A percentile compares a stretch with the other conserved stretches of the same genome.
Evolutionary conservation across 2,113 vertebrate species (phyloP).

Genomic region (Python bivittatus): DNA sequence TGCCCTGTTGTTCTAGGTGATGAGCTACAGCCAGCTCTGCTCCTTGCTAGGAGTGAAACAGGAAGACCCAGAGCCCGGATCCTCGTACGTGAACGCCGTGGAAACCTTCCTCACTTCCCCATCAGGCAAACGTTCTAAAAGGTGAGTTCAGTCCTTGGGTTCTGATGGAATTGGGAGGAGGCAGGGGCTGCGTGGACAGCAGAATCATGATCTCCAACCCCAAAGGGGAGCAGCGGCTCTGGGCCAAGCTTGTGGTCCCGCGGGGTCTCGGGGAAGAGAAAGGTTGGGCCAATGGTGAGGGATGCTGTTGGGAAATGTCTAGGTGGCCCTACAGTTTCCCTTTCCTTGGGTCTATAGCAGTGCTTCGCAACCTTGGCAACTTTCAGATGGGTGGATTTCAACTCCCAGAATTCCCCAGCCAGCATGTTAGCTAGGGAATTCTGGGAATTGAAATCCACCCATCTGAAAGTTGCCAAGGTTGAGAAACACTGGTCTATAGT

Average conservation of each 20-base stretch:
- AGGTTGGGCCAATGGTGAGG: background rate
- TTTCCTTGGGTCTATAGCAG: background rate
- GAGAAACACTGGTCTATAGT: no score
- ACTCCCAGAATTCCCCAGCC: no score
- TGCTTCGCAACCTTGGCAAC: no score
- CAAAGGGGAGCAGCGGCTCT: background rate
- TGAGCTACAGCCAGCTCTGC: constrained; percentile 89
- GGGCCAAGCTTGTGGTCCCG: background rate
- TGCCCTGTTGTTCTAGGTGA: constrained; percentile 73
- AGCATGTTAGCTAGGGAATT: no score
- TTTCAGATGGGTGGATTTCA: no score
- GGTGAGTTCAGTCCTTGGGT: constrained; percentile 65
- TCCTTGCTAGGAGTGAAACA: constrained; percentile 84
- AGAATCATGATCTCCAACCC: background rate
- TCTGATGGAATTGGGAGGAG: background rate
- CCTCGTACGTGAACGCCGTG: constrained; percentile 60
- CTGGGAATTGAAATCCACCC: no score
- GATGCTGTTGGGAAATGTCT: background rate
- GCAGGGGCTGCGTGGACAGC: background rate
- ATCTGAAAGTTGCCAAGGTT: no score
- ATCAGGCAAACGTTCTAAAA: constrained; percentile 84
- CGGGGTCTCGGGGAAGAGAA: background rate
- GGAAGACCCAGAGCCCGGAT: constrained; percentile 68
- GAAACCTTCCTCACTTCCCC: constrained; percentile 93
- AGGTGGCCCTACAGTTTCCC: background rate